phyloP scores from a whole-genome alignment of 2,888 invertebrate species.

The Leucania comma region DNA sequence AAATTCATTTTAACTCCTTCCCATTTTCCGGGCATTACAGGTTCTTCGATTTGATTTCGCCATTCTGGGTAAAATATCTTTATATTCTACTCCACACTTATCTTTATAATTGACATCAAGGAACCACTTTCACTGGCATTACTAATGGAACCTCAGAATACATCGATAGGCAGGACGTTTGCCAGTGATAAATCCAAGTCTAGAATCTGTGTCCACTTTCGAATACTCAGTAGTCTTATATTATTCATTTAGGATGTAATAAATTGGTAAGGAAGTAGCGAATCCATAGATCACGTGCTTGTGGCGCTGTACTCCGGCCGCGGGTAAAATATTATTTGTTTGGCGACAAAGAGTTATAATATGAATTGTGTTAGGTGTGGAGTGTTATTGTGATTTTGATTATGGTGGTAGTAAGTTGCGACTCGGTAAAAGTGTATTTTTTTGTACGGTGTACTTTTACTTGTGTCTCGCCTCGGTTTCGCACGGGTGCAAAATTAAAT shows the following conservation, averaged over 20 bases:
- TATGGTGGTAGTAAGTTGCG: not conserved
- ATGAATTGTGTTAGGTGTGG: constrained; percentile 31
- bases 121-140: constrained; percentile 61
- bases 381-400: constrained; percentile 15
- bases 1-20: not conserved
- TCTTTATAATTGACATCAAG: constrained; percentile 56
- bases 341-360: constrained; percentile 39
- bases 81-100: constrained; percentile 48
- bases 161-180: constrained; percentile 54
- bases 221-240: constrained; percentile 71
- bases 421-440: not conserved
- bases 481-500: no score
- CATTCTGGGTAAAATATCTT: constrained; percentile 4
- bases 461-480: no score
- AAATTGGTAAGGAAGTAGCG: constrained; percentile 73
- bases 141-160: constrained; percentile 57
- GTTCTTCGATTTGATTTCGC: not conserved
- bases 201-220: constrained; percentile 71
- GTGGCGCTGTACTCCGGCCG: constrained; percentile 63
- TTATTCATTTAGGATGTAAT: constrained; percentile 75
- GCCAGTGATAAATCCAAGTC: constrained; percentile 57
- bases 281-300: constrained; percentile 73
- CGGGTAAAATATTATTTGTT: constrained; percentile 68
- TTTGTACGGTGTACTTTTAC: not conserved
- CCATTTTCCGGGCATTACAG: not conserved